Evolutionary conservation across 53 echinoderm and acorn worm genomes (phyloP), one percentile per base, ranked within the genome.

Genomic region (Astropecten irregularis): DNA sequence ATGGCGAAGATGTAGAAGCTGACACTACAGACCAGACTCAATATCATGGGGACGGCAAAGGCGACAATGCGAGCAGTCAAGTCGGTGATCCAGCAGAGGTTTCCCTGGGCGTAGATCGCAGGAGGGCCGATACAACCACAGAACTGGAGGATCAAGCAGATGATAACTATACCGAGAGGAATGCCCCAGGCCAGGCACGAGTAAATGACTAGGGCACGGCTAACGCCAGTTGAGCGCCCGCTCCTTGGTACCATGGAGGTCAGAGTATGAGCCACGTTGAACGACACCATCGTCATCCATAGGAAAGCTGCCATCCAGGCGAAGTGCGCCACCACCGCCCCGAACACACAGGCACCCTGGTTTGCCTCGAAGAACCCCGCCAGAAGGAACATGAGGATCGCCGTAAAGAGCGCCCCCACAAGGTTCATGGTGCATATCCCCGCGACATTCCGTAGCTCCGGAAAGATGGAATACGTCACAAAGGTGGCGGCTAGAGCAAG

Each of bases 301-400:
- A 26, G 14, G 67, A 87, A 87, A 27, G 87, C 68, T 16, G 81
- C 87, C 6, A 87, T 35, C 81, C 87, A 87, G 44, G 77, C 59
- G 32, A 46, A 81, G 60, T 87, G 87, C 35, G 81, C 69, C 58
- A 87, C 26, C 7, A 68, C 60, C 22, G 87, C 87, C n/a, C 55
- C 56, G 27, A 68, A 53, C 34, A 50, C 21, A 20, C 87, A 87
- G 18, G 69, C 70, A 27, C 34, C 36, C 4, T 68, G 47, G 48
- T 26, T 81, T 18, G 42, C n/a, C 14, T 37, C 16, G 32, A 76
- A 54, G 69, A 53, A 21, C 11, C 79, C 77, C 14, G 77, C 47
- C 3, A 81, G 48, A 0, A 81, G 50, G 15, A 87, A 72, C 7
- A 77, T 10, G 20, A 81, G 25, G 10, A 77, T 56, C 20, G 63